Evolutionary conservation across 2,797 vertebrate species (phyloP), one percentile per base, ranked within the genome.

Genomic region (Helicolenus hilgendorfi): DNA sequence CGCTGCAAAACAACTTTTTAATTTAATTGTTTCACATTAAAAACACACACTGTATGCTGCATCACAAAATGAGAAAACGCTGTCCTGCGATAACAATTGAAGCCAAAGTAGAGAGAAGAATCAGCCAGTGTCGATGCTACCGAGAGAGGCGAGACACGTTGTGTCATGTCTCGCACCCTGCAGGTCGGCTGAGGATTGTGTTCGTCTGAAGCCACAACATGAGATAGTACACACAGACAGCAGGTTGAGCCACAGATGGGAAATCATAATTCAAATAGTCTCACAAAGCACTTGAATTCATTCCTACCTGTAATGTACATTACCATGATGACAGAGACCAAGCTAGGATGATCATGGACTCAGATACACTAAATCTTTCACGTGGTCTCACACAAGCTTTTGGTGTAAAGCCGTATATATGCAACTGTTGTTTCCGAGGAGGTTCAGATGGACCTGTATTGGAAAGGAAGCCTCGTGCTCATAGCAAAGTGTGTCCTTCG

Each of bases 1-100:
- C 14, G 22, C 82, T 96, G 93, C 94, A 96, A 97, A 97, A 97
- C 83, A 91, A 90, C 75, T 78, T 89, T 93, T 93, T 96, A 85
- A 93, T 97, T 97, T 94, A 96, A 96, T 96, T 67, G 81, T 92
- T 95, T 96, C 94, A 97, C 96, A 96, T 95, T 97, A 96, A 95
- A 96, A 97, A 97, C 95, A 96, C 94, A 95, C 94, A 96, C 86
- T 85, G 88, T 88, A 94, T 93, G 96, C 89, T 81, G 93, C 94
- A 89, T 96, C 95, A 94, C 94, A 93, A 89, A 91, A 97, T 94
- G 90, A 95, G 90, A 92, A 91, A 94, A 81, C 26, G 88, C 86
- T 73, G 82, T 92, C 88, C 87, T 72, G 82, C 81, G 62, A 80
- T 83, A 93, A 92, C 92, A 85, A 91, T 59, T 80, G 78, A 94